phyloP scores from a whole-genome alignment of 2,113 vertebrate genomes.

The Oostethus manadensis region DNA sequence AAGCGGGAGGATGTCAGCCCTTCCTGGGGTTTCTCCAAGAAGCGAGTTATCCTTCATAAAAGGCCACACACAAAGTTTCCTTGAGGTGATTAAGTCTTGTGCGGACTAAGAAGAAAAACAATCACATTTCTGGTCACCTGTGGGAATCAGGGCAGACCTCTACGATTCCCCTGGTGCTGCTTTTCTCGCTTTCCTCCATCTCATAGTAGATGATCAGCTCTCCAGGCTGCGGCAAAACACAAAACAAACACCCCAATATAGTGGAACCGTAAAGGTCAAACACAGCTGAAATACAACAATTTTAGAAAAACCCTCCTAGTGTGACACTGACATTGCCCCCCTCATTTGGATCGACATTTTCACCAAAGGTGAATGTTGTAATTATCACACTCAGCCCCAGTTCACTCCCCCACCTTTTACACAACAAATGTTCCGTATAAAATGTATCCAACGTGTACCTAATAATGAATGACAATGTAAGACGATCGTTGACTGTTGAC shows the following conservation, averaged over 20 bases:
- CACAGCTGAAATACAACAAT: no score
- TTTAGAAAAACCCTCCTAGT: no score
- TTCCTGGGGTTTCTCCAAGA: constrained; percentile 72
- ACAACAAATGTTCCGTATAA: no score
- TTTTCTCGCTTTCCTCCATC: constrained; percentile 73
- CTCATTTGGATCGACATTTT: no score
- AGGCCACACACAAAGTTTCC: neutral
- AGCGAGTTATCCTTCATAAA: constrained; percentile 65
- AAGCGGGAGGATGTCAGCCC: constrained; percentile 67
- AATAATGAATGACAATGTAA: no score
- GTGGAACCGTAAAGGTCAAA: no score
- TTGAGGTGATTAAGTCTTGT: neutral
- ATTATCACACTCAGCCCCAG: no score
- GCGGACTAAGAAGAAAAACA: neutral
- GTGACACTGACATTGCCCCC: no score
- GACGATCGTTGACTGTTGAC: no score
- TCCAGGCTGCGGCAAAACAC: constrained; percentile 60
- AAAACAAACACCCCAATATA: neutral
- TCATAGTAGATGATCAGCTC: constrained; percentile 79
- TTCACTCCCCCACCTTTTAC: no score
- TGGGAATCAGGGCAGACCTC: constrained; percentile 75
- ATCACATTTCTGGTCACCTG: constrained; percentile 53
- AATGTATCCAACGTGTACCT: no score
- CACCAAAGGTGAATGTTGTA: no score
- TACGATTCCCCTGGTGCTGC: constrained; percentile 74